A percentile compares a stretch with the other conserved stretches of the same genome.
Conservation (phyloP, 2,797 vertebrate species). For the Pseudochaenichthys georgianus region DNA sequence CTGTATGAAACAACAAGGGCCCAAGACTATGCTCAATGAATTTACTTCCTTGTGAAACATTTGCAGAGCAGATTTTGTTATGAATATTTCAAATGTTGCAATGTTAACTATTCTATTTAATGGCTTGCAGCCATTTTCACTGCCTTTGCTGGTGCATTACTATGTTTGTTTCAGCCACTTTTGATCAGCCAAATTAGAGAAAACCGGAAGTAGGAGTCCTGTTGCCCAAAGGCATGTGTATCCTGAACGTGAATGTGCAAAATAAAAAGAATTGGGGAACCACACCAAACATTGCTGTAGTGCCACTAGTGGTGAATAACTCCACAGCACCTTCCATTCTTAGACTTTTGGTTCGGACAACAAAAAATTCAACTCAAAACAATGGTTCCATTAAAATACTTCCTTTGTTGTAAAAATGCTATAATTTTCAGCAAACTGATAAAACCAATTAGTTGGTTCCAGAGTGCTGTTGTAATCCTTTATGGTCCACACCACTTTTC, state of each 20-base stretch:
- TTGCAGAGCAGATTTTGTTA: neutral
- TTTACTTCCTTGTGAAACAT: constrained; percentile 1
- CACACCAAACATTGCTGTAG: neutral
- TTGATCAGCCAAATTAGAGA: neutral
- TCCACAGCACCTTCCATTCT: neutral
- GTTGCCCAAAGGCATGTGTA: neutral
- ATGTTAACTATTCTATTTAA: neutral
- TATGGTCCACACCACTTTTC: neutral
- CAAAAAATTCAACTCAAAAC: neutral
- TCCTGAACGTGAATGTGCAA: neutral
- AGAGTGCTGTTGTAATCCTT: neutral
- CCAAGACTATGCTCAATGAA: neutral
- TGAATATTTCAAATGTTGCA: neutral
- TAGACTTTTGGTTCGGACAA: neutral
- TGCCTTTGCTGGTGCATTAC: neutral
- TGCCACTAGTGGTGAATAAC: neutral
- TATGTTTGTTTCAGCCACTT: neutral
- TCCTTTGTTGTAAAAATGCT: neutral
- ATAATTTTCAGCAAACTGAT: constrained; percentile 2
- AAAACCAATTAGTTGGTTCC: neutral
- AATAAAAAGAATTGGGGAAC: neutral
- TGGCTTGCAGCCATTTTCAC: neutral
- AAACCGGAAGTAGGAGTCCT: neutral
- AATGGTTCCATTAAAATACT: neutral
- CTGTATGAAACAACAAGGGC: neutral